These are phyloP conservation scores for Hucho hucho DNA, from an alignment of 2,113 vertebrate species.

Conservation along the genomic window DNA sequence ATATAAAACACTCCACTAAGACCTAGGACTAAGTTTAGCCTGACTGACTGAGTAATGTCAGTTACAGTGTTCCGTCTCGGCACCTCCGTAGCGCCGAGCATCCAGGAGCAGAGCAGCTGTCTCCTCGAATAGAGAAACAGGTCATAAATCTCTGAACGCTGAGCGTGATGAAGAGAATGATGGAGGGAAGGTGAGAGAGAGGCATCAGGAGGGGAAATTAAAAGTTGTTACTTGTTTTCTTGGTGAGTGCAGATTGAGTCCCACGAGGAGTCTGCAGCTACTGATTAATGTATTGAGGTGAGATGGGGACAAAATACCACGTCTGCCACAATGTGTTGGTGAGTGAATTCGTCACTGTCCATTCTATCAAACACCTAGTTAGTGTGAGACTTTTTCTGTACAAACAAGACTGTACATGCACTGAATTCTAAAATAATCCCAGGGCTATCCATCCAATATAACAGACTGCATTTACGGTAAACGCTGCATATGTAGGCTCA, in stretches of 20 bases:
- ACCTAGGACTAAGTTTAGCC: constrained; percentile 1
- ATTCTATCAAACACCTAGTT: no score
- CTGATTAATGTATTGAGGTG: constrained; percentile 12
- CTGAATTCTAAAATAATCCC: no score
- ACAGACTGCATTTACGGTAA: no score
- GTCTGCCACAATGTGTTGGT: constrained; percentile 20
- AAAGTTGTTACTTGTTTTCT: constrained; percentile 47
- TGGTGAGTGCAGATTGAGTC: constrained; percentile 28
- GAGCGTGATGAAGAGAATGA: constrained; percentile 37
- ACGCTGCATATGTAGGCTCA: no score
- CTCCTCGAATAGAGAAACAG: constrained; percentile 54
- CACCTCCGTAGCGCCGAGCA: constrained; percentile 28
- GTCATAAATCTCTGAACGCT: constrained; percentile 55
- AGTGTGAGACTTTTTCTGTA: no score
- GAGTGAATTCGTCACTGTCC: not conserved
- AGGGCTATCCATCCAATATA: no score
- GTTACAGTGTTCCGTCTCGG: constrained; percentile 24
- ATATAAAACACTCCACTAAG: not conserved
- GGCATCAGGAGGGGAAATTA: not conserved
- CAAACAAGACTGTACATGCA: no score
- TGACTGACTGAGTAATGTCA: constrained; percentile 16
- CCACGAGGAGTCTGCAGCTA: constrained; percentile 10
- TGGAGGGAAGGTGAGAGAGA: constrained; percentile 14
- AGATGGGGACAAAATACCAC: constrained; percentile 42
- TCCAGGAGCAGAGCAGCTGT: constrained; percentile 55